Evolutionary conservation across 1,140 invertebrate species (phyloP).

Genomic region (Brachionus rubens): DNA sequence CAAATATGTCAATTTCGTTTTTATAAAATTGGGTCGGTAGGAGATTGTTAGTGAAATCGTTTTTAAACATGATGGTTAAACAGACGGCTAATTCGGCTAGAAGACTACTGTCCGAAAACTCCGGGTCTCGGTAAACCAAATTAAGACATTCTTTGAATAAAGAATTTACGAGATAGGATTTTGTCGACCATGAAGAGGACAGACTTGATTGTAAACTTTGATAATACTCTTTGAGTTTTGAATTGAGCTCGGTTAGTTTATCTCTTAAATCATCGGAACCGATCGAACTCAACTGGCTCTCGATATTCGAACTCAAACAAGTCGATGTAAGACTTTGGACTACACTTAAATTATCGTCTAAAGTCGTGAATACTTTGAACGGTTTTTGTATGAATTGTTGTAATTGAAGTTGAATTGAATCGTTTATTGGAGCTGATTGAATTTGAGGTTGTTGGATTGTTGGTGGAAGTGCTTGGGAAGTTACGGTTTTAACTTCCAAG

Average conservation of each 20-base stretch:
- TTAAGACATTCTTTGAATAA: slow-evolving; percentile 24
- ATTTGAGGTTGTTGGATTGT: neutral
- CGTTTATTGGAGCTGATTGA: neutral
- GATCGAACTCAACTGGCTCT: neutral
- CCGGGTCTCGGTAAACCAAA: neutral
- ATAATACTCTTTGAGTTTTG: slow-evolving; percentile 10
- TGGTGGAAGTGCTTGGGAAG: neutral
- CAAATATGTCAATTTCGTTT: neutral
- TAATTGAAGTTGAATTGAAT: slow-evolving; percentile 20
- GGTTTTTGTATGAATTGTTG: slow-evolving; percentile 42
- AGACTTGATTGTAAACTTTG: slow-evolving; percentile 22
- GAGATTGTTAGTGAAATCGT: slow-evolving; percentile 33
- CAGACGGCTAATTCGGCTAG: slow-evolving; percentile 7
- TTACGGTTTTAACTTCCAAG: neutral
- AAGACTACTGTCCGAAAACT: neutral
- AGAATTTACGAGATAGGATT: slow-evolving; percentile 16
- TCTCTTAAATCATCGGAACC: slow-evolving; percentile 34
- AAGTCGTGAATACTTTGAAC: slow-evolving; percentile 31
- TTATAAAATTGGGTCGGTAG: neutral
- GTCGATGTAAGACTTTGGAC: neutral
- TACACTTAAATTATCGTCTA: slow-evolving; percentile 14
- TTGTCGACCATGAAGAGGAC: slow-evolving; percentile 6
- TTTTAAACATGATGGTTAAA: slow-evolving; percentile 31
- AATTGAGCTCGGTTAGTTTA: slow-evolving; percentile 20
- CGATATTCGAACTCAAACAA: neutral